These are phyloP conservation scores for Lates japonicus DNA, from an alignment of 2,797 vertebrate genomes.

Conservation along the genomic window DNA sequence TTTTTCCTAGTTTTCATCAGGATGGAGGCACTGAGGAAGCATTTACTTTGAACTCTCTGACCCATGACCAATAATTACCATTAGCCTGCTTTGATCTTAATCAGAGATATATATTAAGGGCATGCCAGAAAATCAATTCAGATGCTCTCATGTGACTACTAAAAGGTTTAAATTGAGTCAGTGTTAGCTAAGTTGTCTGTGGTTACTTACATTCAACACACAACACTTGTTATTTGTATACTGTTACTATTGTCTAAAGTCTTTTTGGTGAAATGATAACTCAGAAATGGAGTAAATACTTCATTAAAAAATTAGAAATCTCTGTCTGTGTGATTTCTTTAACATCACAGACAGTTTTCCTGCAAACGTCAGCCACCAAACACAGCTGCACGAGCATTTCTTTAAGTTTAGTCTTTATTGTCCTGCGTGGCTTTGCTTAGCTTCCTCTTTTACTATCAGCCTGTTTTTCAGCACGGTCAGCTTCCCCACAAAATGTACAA, in stretches of 20 bases:
- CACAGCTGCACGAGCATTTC: not conserved
- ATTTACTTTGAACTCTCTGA: conserved; percentile 43
- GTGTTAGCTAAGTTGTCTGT: conserved; percentile 35
- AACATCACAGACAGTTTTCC: conserved; percentile 2
- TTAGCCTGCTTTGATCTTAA: conserved; percentile 45
- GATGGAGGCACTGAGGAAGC: conserved; percentile 21
- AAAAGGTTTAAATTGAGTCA: conserved; percentile 42
- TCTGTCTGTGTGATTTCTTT: not conserved
- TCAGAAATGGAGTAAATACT: not conserved
- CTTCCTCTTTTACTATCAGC: not conserved
- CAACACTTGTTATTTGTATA: not conserved
- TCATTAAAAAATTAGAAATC: not conserved
- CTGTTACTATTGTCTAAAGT: not conserved
- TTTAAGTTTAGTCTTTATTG: conserved; percentile 7
- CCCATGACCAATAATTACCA: conserved; percentile 46
- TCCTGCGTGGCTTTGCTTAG: not conserved
- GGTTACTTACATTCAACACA: conserved; percentile 27
- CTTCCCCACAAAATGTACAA: not conserved
- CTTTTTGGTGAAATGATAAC: not conserved
- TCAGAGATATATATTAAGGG: conserved; percentile 37
- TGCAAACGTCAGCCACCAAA: conserved; percentile 6
- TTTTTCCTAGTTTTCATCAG: not conserved
- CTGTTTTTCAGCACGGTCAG: conserved; percentile 10
- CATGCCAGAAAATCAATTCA: conserved; percentile 58
- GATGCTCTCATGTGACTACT: conserved; percentile 43